phyloP scores from a whole-genome alignment of 1,140 invertebrate genomes.

The Glossosoma conforme region DNA sequence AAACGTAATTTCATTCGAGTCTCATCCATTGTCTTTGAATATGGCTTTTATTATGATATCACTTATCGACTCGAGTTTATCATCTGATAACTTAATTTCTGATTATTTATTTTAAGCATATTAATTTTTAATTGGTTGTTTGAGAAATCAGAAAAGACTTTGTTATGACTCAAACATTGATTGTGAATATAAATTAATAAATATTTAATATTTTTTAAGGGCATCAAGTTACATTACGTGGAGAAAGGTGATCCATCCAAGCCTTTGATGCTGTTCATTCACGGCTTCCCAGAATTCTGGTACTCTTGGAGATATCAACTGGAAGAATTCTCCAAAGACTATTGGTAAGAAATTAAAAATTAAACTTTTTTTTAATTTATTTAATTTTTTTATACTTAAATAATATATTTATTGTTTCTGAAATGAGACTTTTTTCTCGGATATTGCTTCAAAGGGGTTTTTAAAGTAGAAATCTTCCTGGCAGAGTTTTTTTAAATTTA shows the following conservation, averaged over 20 bases:
- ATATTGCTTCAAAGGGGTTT: too few relatives aligned
- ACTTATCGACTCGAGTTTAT: too few relatives aligned
- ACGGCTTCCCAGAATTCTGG: slow-evolving; percentile 70
- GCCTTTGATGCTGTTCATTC: slow-evolving; percentile 60
- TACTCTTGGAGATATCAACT: slow-evolving; percentile 64
- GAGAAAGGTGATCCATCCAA: slow-evolving; percentile 56
- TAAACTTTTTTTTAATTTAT: too few relatives aligned
- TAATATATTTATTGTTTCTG: too few relatives aligned
- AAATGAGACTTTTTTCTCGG: too few relatives aligned
- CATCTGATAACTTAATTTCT: slow-evolving; percentile 1
- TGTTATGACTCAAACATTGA: not conserved
- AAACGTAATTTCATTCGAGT: too few relatives aligned
- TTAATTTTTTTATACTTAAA: too few relatives aligned
- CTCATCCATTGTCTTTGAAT: too few relatives aligned
- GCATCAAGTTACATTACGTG: slow-evolving; percentile 61
- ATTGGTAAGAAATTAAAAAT: slow-evolving; percentile 47
- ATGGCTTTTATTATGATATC: too few relatives aligned
- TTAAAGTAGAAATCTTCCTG: too few relatives aligned
- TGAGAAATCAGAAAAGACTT: not conserved
- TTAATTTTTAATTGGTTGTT: not conserved
- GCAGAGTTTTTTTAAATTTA: too few relatives aligned
- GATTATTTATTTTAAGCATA: not conserved
- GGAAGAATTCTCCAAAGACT: slow-evolving; percentile 55
- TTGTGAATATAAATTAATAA: not conserved
- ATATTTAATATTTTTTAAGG: slow-evolving; percentile 38